Evolutionary conservation across 2,113 vertebrate species (phyloP), one percentile per base, ranked within the genome.

Genomic region (Osmerus eperlanus): DNA sequence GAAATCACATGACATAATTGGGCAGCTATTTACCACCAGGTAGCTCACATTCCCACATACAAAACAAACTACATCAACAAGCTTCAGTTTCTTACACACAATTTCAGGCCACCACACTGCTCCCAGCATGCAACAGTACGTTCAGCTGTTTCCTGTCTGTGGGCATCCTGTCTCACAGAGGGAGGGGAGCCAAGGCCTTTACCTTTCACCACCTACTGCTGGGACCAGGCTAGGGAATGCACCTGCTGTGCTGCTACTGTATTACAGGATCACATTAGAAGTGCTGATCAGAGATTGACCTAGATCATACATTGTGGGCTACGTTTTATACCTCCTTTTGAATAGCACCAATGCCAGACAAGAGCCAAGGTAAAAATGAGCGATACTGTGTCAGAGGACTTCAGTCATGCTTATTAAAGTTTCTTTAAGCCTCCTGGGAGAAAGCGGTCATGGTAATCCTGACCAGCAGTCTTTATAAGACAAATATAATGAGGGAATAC

Each of bases 401-500:
- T 74, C 74, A 79, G 78, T 83, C 82, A 86, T 85, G 78, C 84
- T 79, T 71, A 83, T 79, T 75, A 12, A 72, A 65, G 79, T 76
- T 64, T 71, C 65, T 78, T 73, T 89, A 89, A 88, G 81, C 84
- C 78, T 85, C 84, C 87, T 88, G 85, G 73, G 83, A 86, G 79
- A 85, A 75, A 70, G 64, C 71, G 72, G 21, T 60, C 78, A 65
- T 78, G 72, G 83, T 87, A 85, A 90, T 89, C 84, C 83, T 79
- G 51, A 18, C 18, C 78, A 83, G 77, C 64, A 83, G 79, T 79
- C 81, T 82, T 81, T 55, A 82, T 80, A 84, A 74, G 83, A 87
- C 53, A 68, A 68, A 88, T 88, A 87, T 89, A 86, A 90, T 89
- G 78, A 85, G 83, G 86, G 88, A 85, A 88, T 89, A 84, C 84